Evolutionary conservation across 2,113 vertebrate species (phyloP), one percentile per base, ranked within the genome.

Genomic region (Malurus elegans): DNA sequence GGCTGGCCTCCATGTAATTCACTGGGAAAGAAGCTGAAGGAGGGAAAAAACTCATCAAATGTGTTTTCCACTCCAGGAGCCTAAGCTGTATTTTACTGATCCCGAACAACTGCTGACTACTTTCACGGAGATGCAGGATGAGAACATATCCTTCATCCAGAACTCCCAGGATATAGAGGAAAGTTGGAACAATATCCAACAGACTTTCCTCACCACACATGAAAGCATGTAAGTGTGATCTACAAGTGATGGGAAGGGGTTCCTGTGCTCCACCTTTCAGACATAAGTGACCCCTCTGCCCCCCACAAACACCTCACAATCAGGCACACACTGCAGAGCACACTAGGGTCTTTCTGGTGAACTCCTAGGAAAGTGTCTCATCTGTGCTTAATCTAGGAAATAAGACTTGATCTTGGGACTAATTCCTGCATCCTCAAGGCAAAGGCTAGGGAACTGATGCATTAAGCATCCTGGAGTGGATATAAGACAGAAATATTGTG

Each of bases 51-150:
- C 47, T 79, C 32, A 81, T 9, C 2, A 0, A 16, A 10, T 0
- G 0, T 73, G 18, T 62, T 90, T 93, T 79, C 60, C 34, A 32
- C 75, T 69, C 56, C 64, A 99, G 90, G 98, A 98, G 14, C 97
- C 98, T 5, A 96, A 98, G 86, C 67, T 99, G 28, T 99, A 98
- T 96, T 99, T 99, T 93, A 98, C 98, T 6, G 98, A 99, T n/a
- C 98, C 99, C 2, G 97, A 98, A 60, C 98, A 99, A 96, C 96
- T 99, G 16, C 93, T 99, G 92, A 95, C 98, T 38, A 19, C 98
- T 96, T 98, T 99, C 91, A 96, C 29, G 12, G 96, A 98, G 90
- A 97, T 99, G 95, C 98, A 98, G 32, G 98, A 99, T 91, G 98
- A 99, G 95, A 99, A 98, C 94, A 94, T 99, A 57, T 98, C 98